Conservation (phyloP, 2,113 vertebrate species). For the Lates calcarifer region DNA sequence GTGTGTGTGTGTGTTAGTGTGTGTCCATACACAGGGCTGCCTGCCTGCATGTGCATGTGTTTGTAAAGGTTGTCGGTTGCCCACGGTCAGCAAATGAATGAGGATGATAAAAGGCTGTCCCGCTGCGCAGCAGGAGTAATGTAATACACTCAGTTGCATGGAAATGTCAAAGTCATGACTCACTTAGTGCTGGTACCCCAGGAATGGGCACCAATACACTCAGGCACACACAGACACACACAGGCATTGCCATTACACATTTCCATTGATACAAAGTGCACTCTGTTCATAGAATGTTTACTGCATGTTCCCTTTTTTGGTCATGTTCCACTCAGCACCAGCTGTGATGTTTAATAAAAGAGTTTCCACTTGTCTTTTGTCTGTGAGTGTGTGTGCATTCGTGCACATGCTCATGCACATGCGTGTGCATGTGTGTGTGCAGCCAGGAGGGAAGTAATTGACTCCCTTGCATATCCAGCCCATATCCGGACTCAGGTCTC, state of each 20-base stretch:
- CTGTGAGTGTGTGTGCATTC: constrained; percentile 14
- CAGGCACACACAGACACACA: constrained; percentile 30
- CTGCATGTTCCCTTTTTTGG: constrained; percentile 68
- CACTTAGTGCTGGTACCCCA: constrained; percentile 61
- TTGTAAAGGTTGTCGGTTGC: constrained; percentile 55
- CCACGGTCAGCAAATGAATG: constrained; percentile 65
- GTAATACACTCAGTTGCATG: constrained; percentile 66
- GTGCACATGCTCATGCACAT: constrained; percentile 25
- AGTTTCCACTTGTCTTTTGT: constrained; percentile 69
- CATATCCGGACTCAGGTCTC: constrained; percentile 81
- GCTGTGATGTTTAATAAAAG: constrained; percentile 74
- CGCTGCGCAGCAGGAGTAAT: constrained; percentile 63
- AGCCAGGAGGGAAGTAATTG: constrained; percentile 71
- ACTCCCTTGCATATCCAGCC: constrained; percentile 77
- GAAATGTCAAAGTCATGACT: constrained; percentile 79
- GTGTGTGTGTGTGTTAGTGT: background rate
- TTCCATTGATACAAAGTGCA: constrained; percentile 63
- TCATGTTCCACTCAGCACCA: constrained; percentile 66
- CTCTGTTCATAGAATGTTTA: constrained; percentile 65
- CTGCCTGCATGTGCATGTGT: constrained; percentile 27
- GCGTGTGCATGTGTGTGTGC: constrained; percentile 27
- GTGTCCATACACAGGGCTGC: background rate
- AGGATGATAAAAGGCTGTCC: constrained; percentile 66
- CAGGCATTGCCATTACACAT: constrained; percentile 30
- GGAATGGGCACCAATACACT: constrained; percentile 36